phyloP scores from a whole-genome alignment of 2,113 vertebrate genomes.

The Anser brachyrhynchus region DNA sequence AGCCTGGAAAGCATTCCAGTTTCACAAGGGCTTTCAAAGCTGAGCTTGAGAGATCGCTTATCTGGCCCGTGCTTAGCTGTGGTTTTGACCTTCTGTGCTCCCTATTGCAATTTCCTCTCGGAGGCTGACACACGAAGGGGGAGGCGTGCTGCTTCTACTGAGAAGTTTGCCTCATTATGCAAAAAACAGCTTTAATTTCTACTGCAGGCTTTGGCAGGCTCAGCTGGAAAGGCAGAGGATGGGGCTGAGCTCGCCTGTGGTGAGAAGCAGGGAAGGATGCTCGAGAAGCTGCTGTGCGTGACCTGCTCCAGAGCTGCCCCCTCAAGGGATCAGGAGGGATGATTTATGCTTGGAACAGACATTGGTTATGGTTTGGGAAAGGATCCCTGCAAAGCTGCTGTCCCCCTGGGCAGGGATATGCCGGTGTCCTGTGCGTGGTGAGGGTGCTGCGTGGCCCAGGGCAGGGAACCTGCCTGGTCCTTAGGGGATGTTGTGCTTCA shows the following conservation, averaged over 20 bases:
- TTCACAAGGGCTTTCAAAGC: neutral
- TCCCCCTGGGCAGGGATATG: neutral
- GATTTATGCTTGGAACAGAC: neutral
- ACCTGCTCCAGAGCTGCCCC: neutral
- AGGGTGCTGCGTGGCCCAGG: neutral
- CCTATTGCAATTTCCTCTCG: neutral
- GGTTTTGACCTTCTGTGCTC: neutral
- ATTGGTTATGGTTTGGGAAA: neutral
- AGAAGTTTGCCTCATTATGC: neutral
- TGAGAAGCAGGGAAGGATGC: neutral
- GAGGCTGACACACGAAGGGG: fast-evolving
- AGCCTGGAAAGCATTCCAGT: neutral
- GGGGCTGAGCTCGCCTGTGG: neutral
- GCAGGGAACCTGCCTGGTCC: neutral
- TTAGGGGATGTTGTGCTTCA: neutral
- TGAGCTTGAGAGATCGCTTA: neutral
- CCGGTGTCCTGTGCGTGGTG: too few species aligned
- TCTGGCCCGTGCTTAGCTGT: neutral
- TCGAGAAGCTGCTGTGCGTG: neutral
- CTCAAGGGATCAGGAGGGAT: neutral
- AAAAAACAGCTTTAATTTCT: neutral
- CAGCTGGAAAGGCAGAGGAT: neutral
- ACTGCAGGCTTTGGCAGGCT: neutral
- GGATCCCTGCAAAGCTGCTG: neutral
- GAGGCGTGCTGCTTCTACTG: neutral